Evolutionary conservation across 30 jellyfish, hydroid and myxozoan genomes (phyloP), one percentile per base, ranked within the genome.

Genomic region (Turritopsis rubra): DNA sequence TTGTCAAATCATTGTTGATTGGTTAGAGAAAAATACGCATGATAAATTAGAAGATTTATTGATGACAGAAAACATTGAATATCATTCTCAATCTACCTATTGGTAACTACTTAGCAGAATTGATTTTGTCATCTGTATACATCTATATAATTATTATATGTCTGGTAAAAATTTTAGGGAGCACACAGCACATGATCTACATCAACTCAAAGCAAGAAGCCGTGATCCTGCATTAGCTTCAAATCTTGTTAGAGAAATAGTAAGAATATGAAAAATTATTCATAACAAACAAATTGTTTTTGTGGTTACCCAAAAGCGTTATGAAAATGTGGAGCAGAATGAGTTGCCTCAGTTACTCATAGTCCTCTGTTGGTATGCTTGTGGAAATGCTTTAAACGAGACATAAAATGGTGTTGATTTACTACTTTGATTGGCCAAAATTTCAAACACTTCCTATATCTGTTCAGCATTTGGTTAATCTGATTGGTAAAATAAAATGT

Each of bases 21-120:
- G 98, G 98, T 85, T 91, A 54, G 98, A 91, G 53, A 91, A 85
- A 82, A 91, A 91, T 81, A 93, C 88, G 85, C 96, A 91, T 30
- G 98, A 87, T 71, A 81, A 87, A 52, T 21, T 91, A 29, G 84
- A 84, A 54, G 98, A 91, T 60, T 41, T 73, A 13, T 65, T 84
- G 7, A 54, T 87, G 54, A 87, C 92, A 21, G 96, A 84, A 18
- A 84, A 91, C 31, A 54, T 91, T 21, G 91, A 88, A 81, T 91
- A 83, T 81, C 81, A 87, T 21, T 87, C 98, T 3, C 95, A 91
- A 74, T 91, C 98, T 8, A 81, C 88, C 0, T 87, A 94, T 16
- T 91, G 98, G 98, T 83, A 83, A 72, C 1, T 25, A 0, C 23
- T 68, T 27, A 68, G 16, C 13, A n/a, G n/a, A n/a, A n/a, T 13